These are phyloP conservation scores for Stigmatopora argus DNA, from an alignment of 2,113 vertebrate genomes.

Conservation along the genomic window DNA sequence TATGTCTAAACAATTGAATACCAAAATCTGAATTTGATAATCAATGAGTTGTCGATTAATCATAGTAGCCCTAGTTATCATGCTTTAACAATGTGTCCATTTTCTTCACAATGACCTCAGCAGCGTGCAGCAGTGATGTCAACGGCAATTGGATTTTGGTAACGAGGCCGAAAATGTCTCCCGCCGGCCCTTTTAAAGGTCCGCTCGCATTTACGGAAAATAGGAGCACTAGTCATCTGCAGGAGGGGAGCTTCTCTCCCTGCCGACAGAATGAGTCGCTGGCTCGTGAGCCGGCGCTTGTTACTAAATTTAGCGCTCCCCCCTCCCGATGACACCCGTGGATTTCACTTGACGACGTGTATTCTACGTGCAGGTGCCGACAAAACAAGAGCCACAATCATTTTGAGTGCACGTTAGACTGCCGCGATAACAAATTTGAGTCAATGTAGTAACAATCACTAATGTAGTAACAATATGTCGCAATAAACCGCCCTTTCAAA, in stretches of 20 bases:
- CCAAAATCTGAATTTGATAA: too few species aligned
- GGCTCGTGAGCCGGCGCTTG: neutral
- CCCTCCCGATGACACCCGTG: conserved; percentile 11
- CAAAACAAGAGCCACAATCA: neutral
- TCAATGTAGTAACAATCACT: too few species aligned
- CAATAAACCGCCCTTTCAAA: too few species aligned
- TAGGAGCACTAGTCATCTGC: conserved; percentile 20
- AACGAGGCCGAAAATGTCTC: conserved; percentile 16
- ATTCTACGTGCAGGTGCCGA: neutral
- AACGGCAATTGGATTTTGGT: conserved; percentile 23
- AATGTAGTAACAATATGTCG: too few species aligned
- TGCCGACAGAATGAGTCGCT: neutral
- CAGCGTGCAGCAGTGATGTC: neutral
- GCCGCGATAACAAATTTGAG: too few species aligned
- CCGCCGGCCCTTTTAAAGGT: conserved; percentile 10
- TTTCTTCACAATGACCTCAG: neutral
- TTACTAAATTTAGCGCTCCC: conserved; percentile 9
- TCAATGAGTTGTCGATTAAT: neutral
- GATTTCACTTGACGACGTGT: conserved; percentile 3
- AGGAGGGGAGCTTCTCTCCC: conserved; percentile 3
- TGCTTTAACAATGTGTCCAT: neutral
- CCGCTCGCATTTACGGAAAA: conserved; percentile 13
- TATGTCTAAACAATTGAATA: too few species aligned
- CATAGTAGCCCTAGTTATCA: neutral
- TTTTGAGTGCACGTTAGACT: neutral